Conservation (phyloP, 2,113 vertebrate genomes). For the Ovibos moschatus region DNA sequence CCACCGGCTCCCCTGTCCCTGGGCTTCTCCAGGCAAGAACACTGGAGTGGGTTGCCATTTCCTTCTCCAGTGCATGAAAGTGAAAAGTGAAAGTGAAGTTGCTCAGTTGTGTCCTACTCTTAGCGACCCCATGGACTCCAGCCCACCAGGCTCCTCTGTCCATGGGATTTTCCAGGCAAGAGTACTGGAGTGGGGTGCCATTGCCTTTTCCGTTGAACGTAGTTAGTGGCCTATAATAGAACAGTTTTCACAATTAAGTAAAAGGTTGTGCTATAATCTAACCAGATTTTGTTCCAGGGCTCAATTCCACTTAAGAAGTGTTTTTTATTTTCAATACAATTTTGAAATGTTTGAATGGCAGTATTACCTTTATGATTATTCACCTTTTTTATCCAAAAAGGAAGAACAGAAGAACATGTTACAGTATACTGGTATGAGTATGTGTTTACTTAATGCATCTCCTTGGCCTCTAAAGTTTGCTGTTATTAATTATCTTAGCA, state of each 20-base stretch:
- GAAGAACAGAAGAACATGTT: background rate
- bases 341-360: background rate
- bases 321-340: slow-evolving; percentile 3
- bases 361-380: slow-evolving; percentile 2
- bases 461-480: background rate
- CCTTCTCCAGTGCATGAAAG: too few species aligned
- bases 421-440: background rate
- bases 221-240: background rate
- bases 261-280: background rate
- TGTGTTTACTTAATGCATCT: slow-evolving; percentile 8
- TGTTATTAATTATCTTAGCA: background rate
- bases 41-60: too few species aligned
- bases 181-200: too few species aligned
- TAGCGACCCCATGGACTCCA: too few species aligned
- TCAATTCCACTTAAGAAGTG: slow-evolving; percentile 25
- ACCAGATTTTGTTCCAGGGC: background rate
- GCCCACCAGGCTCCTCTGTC: too few species aligned
- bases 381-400: background rate
- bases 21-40: too few species aligned
- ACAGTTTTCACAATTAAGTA: slow-evolving; percentile 22
- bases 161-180: too few species aligned
- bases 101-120: accelerated
- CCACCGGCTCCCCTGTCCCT: too few species aligned
- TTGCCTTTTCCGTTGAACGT: background rate
- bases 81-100: too few species aligned